Conservation (phyloP, 2,888 invertebrate species). For the Trissoscelio sp. region DNA sequence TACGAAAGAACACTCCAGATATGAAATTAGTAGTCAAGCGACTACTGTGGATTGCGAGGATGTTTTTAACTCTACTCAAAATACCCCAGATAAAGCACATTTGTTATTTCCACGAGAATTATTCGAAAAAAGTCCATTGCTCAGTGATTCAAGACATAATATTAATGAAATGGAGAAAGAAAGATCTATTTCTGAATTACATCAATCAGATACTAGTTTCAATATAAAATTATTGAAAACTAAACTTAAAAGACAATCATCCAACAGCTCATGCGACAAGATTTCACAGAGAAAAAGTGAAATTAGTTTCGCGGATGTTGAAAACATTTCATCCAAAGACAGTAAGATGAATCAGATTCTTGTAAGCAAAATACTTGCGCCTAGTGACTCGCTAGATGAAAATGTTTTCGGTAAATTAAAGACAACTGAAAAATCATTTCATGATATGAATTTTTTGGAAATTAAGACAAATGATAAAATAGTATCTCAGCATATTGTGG, state of each 20-base stretch:
- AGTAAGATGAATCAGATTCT: slow-evolving; percentile 15
- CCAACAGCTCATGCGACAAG: neutral
- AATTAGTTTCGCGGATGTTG: neutral
- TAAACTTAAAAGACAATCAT: neutral
- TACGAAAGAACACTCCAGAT: neutral
- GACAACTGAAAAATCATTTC: neutral
- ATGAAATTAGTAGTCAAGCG: slow-evolving; percentile 8
- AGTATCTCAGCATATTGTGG: neutral
- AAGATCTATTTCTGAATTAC: neutral
- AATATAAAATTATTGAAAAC: neutral
- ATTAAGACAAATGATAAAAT: neutral
- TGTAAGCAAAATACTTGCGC: neutral
- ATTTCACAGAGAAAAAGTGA: neutral
- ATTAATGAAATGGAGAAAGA: neutral
- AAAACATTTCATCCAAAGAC: neutral
- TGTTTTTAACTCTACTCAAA: neutral
- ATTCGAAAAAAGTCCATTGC: neutral
- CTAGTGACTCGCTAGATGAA: neutral
- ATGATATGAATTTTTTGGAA: neutral
- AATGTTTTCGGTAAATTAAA: neutral
- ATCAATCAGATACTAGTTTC: neutral
- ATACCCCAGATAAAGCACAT: neutral
- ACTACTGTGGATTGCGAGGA: neutral
- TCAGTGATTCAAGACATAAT: slow-evolving; percentile 12
- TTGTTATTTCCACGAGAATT: slow-evolving; percentile 26